A percentile compares a stretch with the other conserved stretches of the same genome.
phyloP scores from a whole-genome alignment of 2,797 vertebrate genomes.

The Sebastes steindachneri region DNA sequence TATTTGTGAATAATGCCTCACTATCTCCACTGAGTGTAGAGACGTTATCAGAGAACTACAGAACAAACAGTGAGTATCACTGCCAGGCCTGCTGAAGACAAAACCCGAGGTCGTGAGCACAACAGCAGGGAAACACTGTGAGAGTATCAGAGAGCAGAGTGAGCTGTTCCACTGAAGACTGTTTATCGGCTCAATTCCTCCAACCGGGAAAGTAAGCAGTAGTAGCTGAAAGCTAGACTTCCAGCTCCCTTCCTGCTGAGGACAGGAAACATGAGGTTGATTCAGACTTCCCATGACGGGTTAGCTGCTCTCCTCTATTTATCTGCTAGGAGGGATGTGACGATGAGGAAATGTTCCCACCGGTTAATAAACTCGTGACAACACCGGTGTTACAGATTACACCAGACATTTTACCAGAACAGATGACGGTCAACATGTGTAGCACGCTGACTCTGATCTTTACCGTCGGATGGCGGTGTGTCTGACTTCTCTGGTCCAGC shows the following conservation, averaged over 20 bases:
- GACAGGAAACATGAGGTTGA: constrained; percentile 56
- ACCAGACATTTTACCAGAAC: no score
- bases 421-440: no score
- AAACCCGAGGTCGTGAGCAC: constrained; percentile 10
- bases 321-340: not conserved
- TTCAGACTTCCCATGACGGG: constrained; percentile 53
- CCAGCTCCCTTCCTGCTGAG: constrained; percentile 58
- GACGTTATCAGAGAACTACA: not conserved
- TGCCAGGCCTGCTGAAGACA: constrained; percentile 10
- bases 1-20: not conserved
- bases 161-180: constrained; percentile 7
- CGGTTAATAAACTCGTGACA: no score
- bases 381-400: no score
- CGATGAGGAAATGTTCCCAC: no score
- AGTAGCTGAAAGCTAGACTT: constrained; percentile 64
- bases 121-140: constrained; percentile 5
- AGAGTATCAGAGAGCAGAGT: constrained; percentile 2
- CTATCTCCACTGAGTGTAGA: not conserved
- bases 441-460: no score
- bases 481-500: no score
- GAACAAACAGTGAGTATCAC: constrained; percentile 13
- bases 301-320: constrained; percentile 7
- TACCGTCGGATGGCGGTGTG: no score
- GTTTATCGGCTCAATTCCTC: constrained; percentile 43
- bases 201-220: constrained; percentile 43